Evolutionary conservation across 1,140 invertebrate species (phyloP).

Genomic region (Drosophila bocqueti): DNA sequence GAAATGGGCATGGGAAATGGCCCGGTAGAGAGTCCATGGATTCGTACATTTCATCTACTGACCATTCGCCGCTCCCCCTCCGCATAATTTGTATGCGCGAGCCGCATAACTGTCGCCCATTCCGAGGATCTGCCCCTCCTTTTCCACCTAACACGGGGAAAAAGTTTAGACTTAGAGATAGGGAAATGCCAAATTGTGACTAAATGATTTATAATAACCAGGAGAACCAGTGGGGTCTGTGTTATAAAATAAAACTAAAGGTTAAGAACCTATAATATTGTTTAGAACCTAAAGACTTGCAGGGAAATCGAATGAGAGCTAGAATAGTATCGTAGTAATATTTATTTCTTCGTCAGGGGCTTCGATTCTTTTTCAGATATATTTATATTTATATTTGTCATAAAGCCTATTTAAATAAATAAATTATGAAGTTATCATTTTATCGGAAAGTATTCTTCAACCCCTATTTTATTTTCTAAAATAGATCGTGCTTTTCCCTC

Average conservation of each 20-base stretch:
- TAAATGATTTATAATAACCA: not conserved
- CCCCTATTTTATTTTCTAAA: not conserved
- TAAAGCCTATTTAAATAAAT: too few species aligned
- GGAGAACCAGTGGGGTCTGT: not conserved
- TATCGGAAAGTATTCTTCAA: not conserved
- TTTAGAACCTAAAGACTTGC: not conserved
- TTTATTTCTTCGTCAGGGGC: not conserved
- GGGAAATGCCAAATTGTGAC: not conserved
- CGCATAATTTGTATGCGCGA: constrained; percentile 65
- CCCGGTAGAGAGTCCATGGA: constrained; percentile 38
- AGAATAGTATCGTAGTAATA: not conserved
- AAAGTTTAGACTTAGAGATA: not conserved
- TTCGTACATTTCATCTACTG: constrained; percentile 44
- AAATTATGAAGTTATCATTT: not conserved
- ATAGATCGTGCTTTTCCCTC: not conserved
- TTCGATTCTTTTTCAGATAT: not conserved
- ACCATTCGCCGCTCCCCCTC: not conserved
- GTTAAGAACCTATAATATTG: too few species aligned
- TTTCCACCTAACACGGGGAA: constrained; percentile 4
- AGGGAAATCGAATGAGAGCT: not conserved
- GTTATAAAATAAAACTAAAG: too few species aligned
- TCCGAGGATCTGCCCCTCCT: constrained; percentile 1
- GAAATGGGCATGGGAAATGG: constrained; percentile 23
- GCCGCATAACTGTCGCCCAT: constrained; percentile 58
- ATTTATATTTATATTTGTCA: too few species aligned